Evolutionary conservation across 2,797 vertebrate genomes (phyloP), one percentile per base, ranked within the genome.

Genomic region (Enteromius afrohamiltoni): DNA sequence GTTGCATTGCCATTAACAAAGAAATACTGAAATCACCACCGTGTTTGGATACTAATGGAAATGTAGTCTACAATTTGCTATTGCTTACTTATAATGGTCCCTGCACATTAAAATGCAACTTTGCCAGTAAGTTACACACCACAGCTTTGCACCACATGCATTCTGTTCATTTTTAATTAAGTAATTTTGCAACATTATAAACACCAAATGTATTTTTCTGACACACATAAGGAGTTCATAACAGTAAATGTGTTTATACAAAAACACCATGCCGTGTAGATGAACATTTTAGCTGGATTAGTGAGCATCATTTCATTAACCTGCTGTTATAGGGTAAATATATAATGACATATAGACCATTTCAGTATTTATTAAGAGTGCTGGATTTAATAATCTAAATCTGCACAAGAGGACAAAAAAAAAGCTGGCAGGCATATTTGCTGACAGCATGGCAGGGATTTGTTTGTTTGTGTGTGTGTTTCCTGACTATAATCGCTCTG

Each of bases 211-310:
- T 29, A 47, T 77, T 17, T 77, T 14, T 23, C 23, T 29, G 74
- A 76, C 58, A 64, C 10, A 64, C 7, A 34, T 60, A 67, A 37
- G 29, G 26, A 67, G 23, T 79, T 70, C 23, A 80, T 80, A 60
- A n/a, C 6, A 13, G 23, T 13, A 82, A 70, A 80, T 29, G 14
- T 53, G 31, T 49, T 76, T 82, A 11, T 68, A 65, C 26, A 45
- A 55, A 82, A 34, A 51, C 60, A 42, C 45, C 49, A 53, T 53
- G 71, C 45, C 0, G 1, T 65, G 70, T 29, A 16, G 58, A 74
- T 19, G 42, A 75, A 11, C 47, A 40, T 65, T 37, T 74, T 64
- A 82, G 29, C 21, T 76, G 71, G 80, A 82, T 82, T 75, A 82
- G 5, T 23, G 23, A 10, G 31, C 14, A 11, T 76, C 31, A 68